These are phyloP conservation scores for Gavia stellata DNA, from an alignment of 2,113 vertebrate genomes.

Conservation along the genomic window DNA sequence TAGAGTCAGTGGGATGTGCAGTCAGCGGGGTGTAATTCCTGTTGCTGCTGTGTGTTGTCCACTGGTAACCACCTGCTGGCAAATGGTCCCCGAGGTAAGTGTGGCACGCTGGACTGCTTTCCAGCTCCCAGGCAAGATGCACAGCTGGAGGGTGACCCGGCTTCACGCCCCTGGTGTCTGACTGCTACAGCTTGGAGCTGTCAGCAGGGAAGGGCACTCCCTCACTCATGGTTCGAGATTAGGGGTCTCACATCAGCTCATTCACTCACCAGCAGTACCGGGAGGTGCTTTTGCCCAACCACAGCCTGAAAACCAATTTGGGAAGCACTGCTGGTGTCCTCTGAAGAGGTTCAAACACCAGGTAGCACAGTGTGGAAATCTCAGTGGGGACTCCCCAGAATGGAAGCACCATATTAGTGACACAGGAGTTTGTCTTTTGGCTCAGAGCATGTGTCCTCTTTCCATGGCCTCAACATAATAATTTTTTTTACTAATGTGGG, in stretches of 20 bases:
- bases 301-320: background rate
- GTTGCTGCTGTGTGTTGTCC: background rate
- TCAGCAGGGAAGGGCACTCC: background rate
- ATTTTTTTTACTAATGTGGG: background rate
- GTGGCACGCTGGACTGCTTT: background rate
- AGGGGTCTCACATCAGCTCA: background rate
- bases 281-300: background rate
- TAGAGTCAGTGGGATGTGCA: background rate
- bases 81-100: background rate
- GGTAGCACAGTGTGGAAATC: background rate
- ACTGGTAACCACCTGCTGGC: background rate
- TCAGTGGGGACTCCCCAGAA: background rate
- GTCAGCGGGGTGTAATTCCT: background rate
- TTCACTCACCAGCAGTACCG: background rate
- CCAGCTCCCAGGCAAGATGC: background rate
- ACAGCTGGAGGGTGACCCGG: background rate
- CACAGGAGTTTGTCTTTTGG: background rate
- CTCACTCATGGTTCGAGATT: fast-evolving
- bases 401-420: background rate
- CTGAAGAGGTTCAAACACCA: background rate
- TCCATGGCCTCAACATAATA: background rate
- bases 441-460: background rate
- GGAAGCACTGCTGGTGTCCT: background rate
- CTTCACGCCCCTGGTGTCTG: background rate
- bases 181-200: background rate